Base-by-base conservation (phyloP, 2,888 invertebrate genomes). In the Hemicrepidius hirtus region DNA sequence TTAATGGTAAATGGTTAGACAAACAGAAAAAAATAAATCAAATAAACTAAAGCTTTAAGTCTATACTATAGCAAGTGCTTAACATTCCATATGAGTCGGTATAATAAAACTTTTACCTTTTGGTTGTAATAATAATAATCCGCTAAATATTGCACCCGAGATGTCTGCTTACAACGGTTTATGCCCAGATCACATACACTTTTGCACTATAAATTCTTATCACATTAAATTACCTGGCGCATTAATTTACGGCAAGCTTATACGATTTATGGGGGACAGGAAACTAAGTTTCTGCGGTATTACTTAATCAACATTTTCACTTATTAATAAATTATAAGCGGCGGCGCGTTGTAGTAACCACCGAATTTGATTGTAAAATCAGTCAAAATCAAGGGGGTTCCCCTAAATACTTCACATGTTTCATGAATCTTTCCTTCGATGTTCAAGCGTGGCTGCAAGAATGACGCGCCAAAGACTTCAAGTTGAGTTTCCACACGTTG, bases 101-200 rank as follows among this genome's bases (percentile, higher is more conserved):
- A 40, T 35, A 63, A 63, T 59, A 73, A 65, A 64, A 37, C 41
- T 16, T 69, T 70, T 32, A 32, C 32, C 70, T 70, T 73, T 65
- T 68, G 46, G 67, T 57, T 46, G 49, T 57, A 55, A 55, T 67
- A 53, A 35, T 53, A 66, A 66, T 73, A 73, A 73, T 73, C 70
- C 73, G 41, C 50, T 62, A 66, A 69, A 62, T 70, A 69, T 60
- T 65, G 66, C 64, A 60, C 53, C 57, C 60, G 46, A 65, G 44
- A 16, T 32, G 63, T 46, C 63, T 62, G 46, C 53, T 62, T 57
- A 60, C 16, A 28, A 40, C 59, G 59, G 50, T 72, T 72, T 64
- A 64, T 68, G 46, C 63, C 57, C 68, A 64, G 49, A 59, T 68
- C 72, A 70, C 63, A 65, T 60, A 62, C 70, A 73, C 73, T 67